phyloP scores from a whole-genome alignment of 2,113 vertebrate species.

The Tetrao urogallus region DNA sequence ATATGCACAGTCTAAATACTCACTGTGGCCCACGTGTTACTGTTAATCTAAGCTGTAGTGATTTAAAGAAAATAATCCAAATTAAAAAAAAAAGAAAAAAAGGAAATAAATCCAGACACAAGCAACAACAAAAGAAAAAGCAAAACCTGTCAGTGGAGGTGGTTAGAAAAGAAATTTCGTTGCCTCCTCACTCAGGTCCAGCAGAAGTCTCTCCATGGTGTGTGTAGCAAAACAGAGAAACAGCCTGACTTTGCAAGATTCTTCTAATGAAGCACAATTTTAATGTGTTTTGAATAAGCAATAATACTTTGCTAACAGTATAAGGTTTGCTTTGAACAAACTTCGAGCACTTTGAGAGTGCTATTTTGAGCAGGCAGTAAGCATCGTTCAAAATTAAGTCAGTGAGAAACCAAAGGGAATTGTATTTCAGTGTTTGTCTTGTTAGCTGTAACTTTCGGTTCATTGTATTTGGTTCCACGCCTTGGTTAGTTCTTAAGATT shows the following conservation, averaged over 20 bases:
- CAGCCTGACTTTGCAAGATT: neutral
- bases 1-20: neutral
- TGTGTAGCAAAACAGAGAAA: neutral
- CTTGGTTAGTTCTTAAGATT: neutral
- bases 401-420: neutral
- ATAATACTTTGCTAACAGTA: neutral
- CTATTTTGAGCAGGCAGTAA: neutral
- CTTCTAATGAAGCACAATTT: neutral
- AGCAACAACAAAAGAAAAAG: neutral
- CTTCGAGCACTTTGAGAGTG: neutral
- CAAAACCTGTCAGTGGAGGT: neutral
- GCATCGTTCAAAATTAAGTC: neutral
- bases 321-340: neutral
- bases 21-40: neutral
- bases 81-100: neutral
- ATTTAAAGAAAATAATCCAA: neutral
- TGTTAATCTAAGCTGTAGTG: neutral
- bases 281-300: neutral
- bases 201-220: neutral
- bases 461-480: neutral
- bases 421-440: neutral
- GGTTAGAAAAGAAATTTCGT: neutral
- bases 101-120: neutral
- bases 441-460: neutral
- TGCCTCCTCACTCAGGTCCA: neutral